phyloP scores from a whole-genome alignment of 2,797 vertebrate species.

The Setipinna tenuifilis region DNA sequence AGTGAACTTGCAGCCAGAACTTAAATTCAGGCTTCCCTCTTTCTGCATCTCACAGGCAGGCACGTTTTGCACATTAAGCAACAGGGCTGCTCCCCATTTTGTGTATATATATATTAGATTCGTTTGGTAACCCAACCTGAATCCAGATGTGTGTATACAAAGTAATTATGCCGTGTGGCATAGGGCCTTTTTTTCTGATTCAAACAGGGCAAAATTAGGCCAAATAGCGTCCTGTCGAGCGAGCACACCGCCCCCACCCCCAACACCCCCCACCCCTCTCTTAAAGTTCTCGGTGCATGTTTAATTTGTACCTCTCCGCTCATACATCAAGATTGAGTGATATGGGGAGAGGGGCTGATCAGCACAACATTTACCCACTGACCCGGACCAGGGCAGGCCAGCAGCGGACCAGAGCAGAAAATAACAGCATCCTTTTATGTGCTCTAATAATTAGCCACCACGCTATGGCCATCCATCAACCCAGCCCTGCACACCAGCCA shows the following conservation, averaged over 20 bases:
- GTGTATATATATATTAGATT: conserved; percentile 69
- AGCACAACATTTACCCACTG: conserved; percentile 73
- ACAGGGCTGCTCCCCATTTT: conserved; percentile 59
- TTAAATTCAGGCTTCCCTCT: conserved; percentile 10
- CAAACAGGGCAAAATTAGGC: conserved; percentile 71
- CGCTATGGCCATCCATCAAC: conserved; percentile 79
- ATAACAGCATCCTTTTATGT: conserved; percentile 81
- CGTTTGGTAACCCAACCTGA: conserved; percentile 69
- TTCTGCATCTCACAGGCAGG: conserved; percentile 57
- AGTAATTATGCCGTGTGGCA: conserved; percentile 77
- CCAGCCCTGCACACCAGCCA: conserved; percentile 73
- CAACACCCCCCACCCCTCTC: conserved; percentile 61
- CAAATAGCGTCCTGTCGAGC: conserved; percentile 77
- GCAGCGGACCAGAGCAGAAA: conserved; percentile 67
- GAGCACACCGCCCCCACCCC: conserved; percentile 46
- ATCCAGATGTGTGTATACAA: conserved; percentile 82
- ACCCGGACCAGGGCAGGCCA: conserved; percentile 70
- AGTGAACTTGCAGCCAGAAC: neutral
- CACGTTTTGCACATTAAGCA: conserved; percentile 64
- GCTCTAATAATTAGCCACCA: conserved; percentile 80
- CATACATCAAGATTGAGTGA: conserved; percentile 85
- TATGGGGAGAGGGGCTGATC: conserved; percentile 76
- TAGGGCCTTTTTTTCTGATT: conserved; percentile 81
- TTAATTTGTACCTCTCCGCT: conserved; percentile 81
- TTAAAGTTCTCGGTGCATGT: conserved; percentile 69